phyloP scores from a whole-genome alignment of 2,797 vertebrate genomes.

The Pangasius djambal region DNA sequence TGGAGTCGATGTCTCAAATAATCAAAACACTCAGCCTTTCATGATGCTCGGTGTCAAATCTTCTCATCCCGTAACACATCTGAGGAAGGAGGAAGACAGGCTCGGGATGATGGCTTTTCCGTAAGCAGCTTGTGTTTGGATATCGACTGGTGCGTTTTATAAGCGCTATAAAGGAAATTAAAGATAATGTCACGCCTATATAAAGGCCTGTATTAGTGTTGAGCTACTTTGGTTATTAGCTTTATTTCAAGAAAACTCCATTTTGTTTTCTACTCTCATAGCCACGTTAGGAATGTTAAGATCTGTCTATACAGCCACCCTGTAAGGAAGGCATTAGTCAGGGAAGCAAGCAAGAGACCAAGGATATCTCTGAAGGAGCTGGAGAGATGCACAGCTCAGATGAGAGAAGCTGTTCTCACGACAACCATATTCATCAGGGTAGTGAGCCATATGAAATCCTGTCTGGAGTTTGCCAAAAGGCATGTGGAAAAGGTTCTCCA shows the following conservation, averaged over 20 bases:
- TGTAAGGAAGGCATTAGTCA: neutral
- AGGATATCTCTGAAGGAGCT: neutral
- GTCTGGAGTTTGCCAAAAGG: neutral
- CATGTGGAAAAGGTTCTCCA: neutral
- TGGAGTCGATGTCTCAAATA: slow-evolving; percentile 22
- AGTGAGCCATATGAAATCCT: neutral
- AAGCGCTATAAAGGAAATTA: neutral
- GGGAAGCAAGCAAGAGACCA: neutral
- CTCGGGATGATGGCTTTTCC: neutral
- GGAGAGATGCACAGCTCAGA: neutral
- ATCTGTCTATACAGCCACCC: too few relatives aligned
- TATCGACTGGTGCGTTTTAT: neutral
- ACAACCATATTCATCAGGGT: neutral
- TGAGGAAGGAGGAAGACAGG: slow-evolving; percentile 9
- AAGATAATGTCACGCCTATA: neutral
- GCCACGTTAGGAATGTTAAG: too few relatives aligned
- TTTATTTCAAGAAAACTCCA: neutral
- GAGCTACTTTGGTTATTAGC: neutral
- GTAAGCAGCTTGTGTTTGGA: neutral
- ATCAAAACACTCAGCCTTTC: slow-evolving; percentile 25
- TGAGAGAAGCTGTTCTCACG: neutral
- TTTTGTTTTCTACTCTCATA: neutral
- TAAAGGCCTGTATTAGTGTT: too few relatives aligned
- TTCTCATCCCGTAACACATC: slow-evolving; percentile 7
- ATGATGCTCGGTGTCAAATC: slow-evolving; percentile 1